Evolutionary conservation across 30 jellyfish, hydroid and myxozoan species (phyloP).

Genomic region (Calvadosia cruxmelitensis): DNA sequence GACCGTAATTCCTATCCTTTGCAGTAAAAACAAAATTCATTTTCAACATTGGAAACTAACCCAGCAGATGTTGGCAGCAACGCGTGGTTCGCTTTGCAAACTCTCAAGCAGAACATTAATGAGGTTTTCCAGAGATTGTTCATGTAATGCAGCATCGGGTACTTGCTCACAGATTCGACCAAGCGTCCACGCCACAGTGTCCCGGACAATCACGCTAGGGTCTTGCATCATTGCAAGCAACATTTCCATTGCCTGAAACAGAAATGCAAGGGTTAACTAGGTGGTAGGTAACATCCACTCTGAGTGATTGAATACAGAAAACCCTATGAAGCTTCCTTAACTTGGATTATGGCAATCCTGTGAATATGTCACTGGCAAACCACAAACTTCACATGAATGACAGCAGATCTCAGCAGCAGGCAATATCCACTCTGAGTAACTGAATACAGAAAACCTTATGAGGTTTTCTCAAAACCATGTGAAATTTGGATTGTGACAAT

Average conservation of each 20-base stretch:
- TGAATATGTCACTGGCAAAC: too few species aligned
- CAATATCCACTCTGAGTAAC: too few species aligned
- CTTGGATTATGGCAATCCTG: too few species aligned
- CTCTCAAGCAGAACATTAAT: slow-evolving; percentile 56
- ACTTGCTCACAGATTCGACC: slow-evolving; percentile 93
- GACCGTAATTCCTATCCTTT: too few species aligned
- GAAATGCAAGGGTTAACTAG: not conserved
- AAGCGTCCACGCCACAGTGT: slow-evolving; percentile 90
- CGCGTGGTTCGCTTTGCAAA: slow-evolving; percentile 94
- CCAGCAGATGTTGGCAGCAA: slow-evolving; percentile 97
- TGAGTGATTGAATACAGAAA: too few species aligned
- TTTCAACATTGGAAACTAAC: too few species aligned
- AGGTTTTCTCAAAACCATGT: too few species aligned
- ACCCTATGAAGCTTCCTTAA: too few species aligned
- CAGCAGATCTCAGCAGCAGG: not conserved
- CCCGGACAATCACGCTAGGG: slow-evolving; percentile 77
- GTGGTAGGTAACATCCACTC: not conserved
- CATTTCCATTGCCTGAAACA: slow-evolving; percentile 63
- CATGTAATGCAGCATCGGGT: slow-evolving; percentile 79
- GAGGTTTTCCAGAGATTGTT: slow-evolving; percentile 45
- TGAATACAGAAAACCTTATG: too few species aligned
- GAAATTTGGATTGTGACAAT: too few species aligned
- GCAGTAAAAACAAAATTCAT: too few species aligned
- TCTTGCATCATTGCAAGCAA: slow-evolving; percentile 70
- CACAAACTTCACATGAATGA: too few species aligned